Evolutionary conservation across 2,888 invertebrate genomes (phyloP).

Genomic region (Ornithoptera priamus): DNA sequence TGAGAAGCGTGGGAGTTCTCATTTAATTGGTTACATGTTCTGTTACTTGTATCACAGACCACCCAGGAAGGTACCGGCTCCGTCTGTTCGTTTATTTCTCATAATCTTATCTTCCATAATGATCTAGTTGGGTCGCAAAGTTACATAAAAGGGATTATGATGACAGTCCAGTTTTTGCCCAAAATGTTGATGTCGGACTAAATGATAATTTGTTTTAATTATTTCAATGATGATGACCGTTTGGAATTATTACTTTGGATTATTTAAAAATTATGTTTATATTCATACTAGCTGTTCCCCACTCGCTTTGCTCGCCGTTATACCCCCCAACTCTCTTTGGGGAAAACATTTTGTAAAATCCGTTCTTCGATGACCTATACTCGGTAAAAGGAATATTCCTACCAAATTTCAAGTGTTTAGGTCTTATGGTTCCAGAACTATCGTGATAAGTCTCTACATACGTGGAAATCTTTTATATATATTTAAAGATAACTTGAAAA

Average conservation of each 20-base stretch:
- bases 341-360: too few relatives aligned
- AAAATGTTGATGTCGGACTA: constrained; percentile 5
- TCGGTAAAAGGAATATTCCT: too few relatives aligned
- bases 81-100: constrained; percentile 61
- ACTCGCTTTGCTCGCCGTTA: too few relatives aligned
- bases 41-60: constrained; percentile 54
- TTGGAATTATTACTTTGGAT: too few relatives aligned
- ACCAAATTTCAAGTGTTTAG: too few relatives aligned
- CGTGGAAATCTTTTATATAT: too few relatives aligned
- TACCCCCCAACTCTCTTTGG: too few relatives aligned
- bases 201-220: constrained; percentile 2
- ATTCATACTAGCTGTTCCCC: too few relatives aligned
- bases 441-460: too few relatives aligned
- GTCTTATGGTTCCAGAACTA: too few relatives aligned
- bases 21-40: constrained; percentile 51
- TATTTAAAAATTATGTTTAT: neutral
- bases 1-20: constrained; percentile 44
- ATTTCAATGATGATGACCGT: neutral
- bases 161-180: constrained; percentile 28
- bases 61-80: constrained; percentile 60
- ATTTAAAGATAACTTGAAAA: too few relatives aligned
- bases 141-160: constrained; percentile 43
- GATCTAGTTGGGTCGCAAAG: constrained; percentile 55
- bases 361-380: too few relatives aligned
- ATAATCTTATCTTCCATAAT: constrained; percentile 65